Base-by-base conservation (phyloP, 1,140 invertebrate species). In the Vanessa tameamea region DNA sequence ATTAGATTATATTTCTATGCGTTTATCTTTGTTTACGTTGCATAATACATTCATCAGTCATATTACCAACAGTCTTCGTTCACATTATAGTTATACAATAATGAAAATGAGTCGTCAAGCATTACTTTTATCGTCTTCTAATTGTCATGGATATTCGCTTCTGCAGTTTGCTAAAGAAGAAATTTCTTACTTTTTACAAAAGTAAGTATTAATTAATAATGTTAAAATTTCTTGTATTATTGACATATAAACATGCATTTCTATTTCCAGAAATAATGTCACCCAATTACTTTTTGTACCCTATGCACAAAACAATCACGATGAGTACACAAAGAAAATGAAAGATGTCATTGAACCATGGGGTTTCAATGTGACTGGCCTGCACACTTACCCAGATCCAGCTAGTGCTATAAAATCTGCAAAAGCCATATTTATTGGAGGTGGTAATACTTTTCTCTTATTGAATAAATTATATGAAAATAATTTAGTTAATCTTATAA, bases 401-500 rank as follows among this genome's bases (percentile, higher is more conserved):
- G 77, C 88, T 3, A 82, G 91, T 69, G 95, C 95, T 20, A 88
- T 97, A 2, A 90, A 94, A 64, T 86, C 93, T 15, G 95, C 96
- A 2, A 87, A 97, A 92, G 95, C 95, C 48, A 95, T 97, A 72
- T 97, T 96, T 89, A 92, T 97, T 73, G 96, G 96, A n/a, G 96
- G 97, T 76, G 96, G 96, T 67, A 96, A 97, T 85, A 97, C 95
- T 11, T 96, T 97, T 82, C 91, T 95, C 26, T 88, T 97, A 43
- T 88, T 97, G 7, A 95, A 95, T 82, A 93, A 93, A 20, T 87
- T 97, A 0, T 96, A 97, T 90, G 95, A 96, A 69, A 89, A 95
- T 23, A 87, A 96, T 65, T 83, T 97, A 31, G 87, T 97, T 15
- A 92, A 95, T 67, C 73, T 94, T 12, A 96, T 97, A 57, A 89